Conservation (phyloP, 2,888 invertebrate genomes). For the Serripes groenlandicus region DNA sequence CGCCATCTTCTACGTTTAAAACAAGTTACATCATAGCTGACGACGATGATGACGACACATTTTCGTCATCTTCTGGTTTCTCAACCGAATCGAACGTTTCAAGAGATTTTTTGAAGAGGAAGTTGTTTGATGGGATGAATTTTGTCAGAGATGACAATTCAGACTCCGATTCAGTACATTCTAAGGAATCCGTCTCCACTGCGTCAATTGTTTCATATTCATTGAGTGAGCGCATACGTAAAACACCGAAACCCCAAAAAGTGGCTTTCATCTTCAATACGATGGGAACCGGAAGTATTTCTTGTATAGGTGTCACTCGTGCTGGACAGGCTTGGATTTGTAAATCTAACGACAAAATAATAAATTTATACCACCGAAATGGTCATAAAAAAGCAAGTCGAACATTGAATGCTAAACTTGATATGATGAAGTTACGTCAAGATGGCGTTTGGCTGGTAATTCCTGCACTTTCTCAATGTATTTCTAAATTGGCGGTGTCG, state of each 20-base stretch:
- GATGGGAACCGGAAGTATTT: constrained; percentile 52
- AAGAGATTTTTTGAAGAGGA: constrained; percentile 36
- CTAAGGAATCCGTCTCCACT: constrained; percentile 32
- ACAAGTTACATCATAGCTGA: constrained; percentile 56
- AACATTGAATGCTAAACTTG: constrained; percentile 45
- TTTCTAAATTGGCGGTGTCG: constrained; percentile 29
- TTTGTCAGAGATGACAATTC: constrained; percentile 53
- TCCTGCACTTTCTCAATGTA: constrained; percentile 50
- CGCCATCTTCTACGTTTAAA: constrained; percentile 50
- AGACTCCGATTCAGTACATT: constrained; percentile 42
- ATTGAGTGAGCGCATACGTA: constrained; percentile 9
- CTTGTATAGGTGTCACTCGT: constrained; percentile 35
- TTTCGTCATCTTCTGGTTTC: constrained; percentile 11
- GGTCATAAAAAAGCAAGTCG: constrained; percentile 59
- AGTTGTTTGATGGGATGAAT: constrained; percentile 27
- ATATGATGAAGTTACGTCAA: constrained; percentile 38
- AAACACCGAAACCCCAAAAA: constrained; percentile 17
- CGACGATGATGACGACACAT: constrained; percentile 30
- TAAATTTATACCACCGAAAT: constrained; percentile 56
- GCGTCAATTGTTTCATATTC: constrained; percentile 39
- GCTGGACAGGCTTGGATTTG: constrained; percentile 55
- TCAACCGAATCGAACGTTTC: constrained; percentile 45
- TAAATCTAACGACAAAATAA: constrained; percentile 48
- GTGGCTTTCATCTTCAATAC: constrained; percentile 38
- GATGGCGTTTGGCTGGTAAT: constrained; percentile 45